phyloP scores from a whole-genome alignment of 1,140 invertebrate species.

The Aphidius ervi region DNA sequence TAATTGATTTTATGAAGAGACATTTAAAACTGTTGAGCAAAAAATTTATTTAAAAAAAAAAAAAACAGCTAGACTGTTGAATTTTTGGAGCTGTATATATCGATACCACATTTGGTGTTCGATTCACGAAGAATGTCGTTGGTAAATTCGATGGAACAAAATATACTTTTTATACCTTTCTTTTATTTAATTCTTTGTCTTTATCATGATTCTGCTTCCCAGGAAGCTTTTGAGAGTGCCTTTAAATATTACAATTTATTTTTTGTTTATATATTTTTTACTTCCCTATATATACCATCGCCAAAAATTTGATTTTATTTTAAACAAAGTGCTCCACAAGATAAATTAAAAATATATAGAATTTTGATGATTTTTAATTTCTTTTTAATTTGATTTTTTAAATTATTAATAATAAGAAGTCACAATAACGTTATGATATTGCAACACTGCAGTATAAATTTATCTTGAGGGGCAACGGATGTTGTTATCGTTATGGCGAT shows the following conservation, averaged over 20 bases:
- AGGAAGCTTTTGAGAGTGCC: not conserved
- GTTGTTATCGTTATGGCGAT: slow-evolving; percentile 10
- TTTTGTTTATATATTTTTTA: no score
- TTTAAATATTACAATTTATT: no score
- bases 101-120: slow-evolving; percentile 16
- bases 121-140: slow-evolving; percentile 18
- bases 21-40: not conserved
- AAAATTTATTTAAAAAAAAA: slow-evolving; percentile 11
- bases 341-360: no score
- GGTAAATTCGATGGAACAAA: slow-evolving; percentile 27
- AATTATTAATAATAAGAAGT: not conserved
- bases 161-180: not conserved
- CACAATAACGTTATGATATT: not conserved
- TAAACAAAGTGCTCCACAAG: no score
- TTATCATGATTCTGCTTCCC: slow-evolving; percentile 6
- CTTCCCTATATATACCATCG: no score
- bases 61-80: slow-evolving; percentile 16
- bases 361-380: no score
- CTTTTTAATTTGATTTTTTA: not conserved
- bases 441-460: slow-evolving; percentile 4
- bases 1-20: slow-evolving; percentile 36
- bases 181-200: slow-evolving; percentile 3
- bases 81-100: slow-evolving; percentile 6
- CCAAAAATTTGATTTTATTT: no score
- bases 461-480: slow-evolving; percentile 15